These are phyloP conservation scores for Ahaetulla prasina DNA, from an alignment of 2,113 vertebrate genomes.

Conservation along the genomic window DNA sequence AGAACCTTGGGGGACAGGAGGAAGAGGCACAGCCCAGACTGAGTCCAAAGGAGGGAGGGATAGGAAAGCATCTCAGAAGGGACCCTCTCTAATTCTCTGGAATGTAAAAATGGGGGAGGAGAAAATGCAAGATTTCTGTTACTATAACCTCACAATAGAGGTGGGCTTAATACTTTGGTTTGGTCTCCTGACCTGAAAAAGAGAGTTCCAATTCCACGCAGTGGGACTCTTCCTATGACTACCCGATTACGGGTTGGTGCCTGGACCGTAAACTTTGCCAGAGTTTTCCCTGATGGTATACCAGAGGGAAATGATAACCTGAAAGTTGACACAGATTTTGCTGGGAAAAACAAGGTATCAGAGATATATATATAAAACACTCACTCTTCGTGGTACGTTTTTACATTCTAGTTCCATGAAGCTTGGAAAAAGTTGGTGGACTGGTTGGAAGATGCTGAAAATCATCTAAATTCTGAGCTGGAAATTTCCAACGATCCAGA, in stretches of 20 bases:
- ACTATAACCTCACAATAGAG: not conserved
- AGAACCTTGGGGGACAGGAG: not conserved
- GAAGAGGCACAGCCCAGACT: not conserved
- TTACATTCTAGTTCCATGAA: slow-evolving; percentile 84
- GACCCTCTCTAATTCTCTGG: not conserved
- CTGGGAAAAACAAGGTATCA: not conserved
- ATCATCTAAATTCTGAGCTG: slow-evolving; percentile 89
- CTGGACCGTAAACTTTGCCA: not conserved
- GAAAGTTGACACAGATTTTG: not conserved
- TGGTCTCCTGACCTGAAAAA: not conserved
- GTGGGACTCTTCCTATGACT: not conserved
- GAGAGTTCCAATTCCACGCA: not conserved
- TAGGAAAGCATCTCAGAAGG: not conserved
- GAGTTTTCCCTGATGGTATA: not conserved
- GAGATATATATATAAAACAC: not conserved
- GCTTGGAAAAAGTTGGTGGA: slow-evolving; percentile 96
- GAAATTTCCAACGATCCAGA: slow-evolving; percentile 98
- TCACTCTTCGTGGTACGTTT: not conserved
- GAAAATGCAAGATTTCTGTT: not conserved
- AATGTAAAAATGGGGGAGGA: not conserved
- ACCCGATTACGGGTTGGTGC: not conserved
- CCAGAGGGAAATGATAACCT: not conserved
- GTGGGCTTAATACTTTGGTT: not conserved
- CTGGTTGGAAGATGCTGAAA: slow-evolving; percentile 97
- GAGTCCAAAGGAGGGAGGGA: not conserved